Evolutionary conservation across 2,113 vertebrate genomes (phyloP), one percentile per base, ranked within the genome.

Genomic region (Onychostruthus taczanowskii): DNA sequence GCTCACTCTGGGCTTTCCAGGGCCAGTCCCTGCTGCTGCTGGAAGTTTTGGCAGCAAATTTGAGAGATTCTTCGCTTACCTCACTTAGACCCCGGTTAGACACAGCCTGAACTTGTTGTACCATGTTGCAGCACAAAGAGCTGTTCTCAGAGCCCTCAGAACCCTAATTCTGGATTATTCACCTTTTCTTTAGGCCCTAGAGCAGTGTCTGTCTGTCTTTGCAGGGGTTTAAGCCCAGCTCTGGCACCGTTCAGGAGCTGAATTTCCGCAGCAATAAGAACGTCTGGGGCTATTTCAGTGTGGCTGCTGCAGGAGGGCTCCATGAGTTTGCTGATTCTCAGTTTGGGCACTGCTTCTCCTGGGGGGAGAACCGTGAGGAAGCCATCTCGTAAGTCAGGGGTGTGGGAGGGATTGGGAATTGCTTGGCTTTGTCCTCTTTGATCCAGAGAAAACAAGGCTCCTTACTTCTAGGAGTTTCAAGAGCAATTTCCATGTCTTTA

Each of bases 181-280:
- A 61, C 74, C 53, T 76, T 50, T 53, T 75, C 84, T 68, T 64
- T 44, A 43, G 89, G 43, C 13, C 23, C 22, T 52, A 52, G 61
- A 85, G 89, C 93, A 46, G 59, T 78, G 90, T 81, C 53, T 96
- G 76, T 88, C 53, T 96, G 75, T 87, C 89, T 84, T 90, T 81
- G 55, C 97, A 99, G 99, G 99, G 99, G 31, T 99, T 99, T 96
- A 99, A 99, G 92, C 99, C 99, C 46, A 99, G 99, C 89, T 99
- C 99, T 7, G 99, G 99, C 87, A 99, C 99, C 0, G 99, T 99
- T 44, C 99, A 99, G 93, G 99, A 99, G 89, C 98, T 99, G 94
- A 99, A 99, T 97, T 99, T 99, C 96, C 99, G 99, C 94, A 99
- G 99, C 97, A 99, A 99, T 92, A 99, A 99, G 97, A 99, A 99